Evolutionary conservation across 1,140 invertebrate genomes (phyloP).

Genomic region (Orussus abietinus): DNA sequence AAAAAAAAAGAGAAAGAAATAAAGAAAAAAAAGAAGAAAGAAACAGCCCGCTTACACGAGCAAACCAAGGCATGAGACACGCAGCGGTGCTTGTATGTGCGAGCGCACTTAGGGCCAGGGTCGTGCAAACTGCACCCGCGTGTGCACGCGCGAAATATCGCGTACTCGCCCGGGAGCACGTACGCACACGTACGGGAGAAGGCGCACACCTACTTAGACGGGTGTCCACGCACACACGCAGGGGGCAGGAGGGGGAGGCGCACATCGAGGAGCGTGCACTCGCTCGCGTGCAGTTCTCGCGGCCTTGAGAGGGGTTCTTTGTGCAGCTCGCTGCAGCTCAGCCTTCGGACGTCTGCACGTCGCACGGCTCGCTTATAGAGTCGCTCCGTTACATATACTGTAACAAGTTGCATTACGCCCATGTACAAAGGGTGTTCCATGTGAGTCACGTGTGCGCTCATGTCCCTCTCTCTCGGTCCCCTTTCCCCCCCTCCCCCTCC

Average conservation of each 20-base stretch:
- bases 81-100: slow-evolving; percentile 2
- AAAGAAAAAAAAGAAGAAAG: slow-evolving; percentile 22
- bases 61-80: slow-evolving; percentile 11
- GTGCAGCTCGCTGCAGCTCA: slow-evolving; percentile 39
- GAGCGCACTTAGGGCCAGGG: too few species aligned
- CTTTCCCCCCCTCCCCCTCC: slow-evolving; percentile 1
- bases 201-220: slow-evolving; percentile 24
- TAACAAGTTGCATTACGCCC: slow-evolving; percentile 36
- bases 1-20: slow-evolving; percentile 31
- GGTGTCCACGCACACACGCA: slow-evolving; percentile 12
- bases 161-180: slow-evolving; percentile 6
- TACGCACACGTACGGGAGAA: slow-evolving; percentile 25
- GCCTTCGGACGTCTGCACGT: too few species aligned
- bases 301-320: slow-evolving; percentile 53
- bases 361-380: neutral
- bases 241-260: slow-evolving; percentile 17
- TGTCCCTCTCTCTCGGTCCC: slow-evolving; percentile 15
- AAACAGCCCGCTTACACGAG: slow-evolving; percentile 19
- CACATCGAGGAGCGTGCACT: slow-evolving; percentile 34
- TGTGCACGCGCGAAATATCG: too few species aligned
- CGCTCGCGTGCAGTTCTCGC: slow-evolving; percentile 33
- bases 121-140: neutral
- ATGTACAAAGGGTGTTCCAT: slow-evolving; percentile 41
- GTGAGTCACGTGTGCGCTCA: slow-evolving; percentile 44
- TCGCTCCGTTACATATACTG: slow-evolving; percentile 23